Evolutionary conservation across 2,888 invertebrate genomes (phyloP), one percentile per base, ranked within the genome.

Genomic region (Erannis defoliaria): DNA sequence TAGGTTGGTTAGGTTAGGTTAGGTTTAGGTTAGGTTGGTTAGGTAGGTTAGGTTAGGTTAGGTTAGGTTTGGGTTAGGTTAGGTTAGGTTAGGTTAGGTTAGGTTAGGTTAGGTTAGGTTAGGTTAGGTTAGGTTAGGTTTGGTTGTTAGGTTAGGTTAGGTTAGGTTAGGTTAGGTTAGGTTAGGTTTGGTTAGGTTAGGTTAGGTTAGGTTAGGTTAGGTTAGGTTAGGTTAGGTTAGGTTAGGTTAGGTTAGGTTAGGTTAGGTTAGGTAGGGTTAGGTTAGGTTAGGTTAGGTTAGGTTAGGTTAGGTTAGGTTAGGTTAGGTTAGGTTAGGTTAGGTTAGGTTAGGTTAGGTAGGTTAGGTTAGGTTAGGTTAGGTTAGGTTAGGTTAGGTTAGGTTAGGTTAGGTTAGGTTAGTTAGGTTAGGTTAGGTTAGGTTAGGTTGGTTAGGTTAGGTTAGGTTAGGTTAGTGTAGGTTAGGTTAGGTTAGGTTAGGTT

Each of bases 31-130:
- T 42, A 42, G 42, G 42, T 42, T 42, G 21, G 42, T 19, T 40
- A n/a, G 23, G 2, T 42, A 42, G 42, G 42, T 42, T 42, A 42
- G 42, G 42, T 42, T 42, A 42, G 42, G 42, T 42, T 42, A 42
- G 42, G 42, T 42, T 42, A 42, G 42, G 42, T 40, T 40, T 19
- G 40, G 40, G 19, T 42, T 42, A 42, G 42, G 42, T 42, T 42
- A 42, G 42, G 42, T 42, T 42, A 42, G 42, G 42, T 42, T 42
- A 42, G 42, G 42, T 42, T 42, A 42, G 42, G 42, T 42, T 42
- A 23, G 42, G 42, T 42, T 42, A 42, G 40, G 18, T 40, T 40
- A 19, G 18, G 18, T 40, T 40, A 40, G 38, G 38, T 40, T 40
- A 40, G 38, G 38, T 40, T 40, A 40, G 38, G 38, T 40, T 40